Conservation (phyloP, 2,113 vertebrate genomes). For the Scomber colias region DNA sequence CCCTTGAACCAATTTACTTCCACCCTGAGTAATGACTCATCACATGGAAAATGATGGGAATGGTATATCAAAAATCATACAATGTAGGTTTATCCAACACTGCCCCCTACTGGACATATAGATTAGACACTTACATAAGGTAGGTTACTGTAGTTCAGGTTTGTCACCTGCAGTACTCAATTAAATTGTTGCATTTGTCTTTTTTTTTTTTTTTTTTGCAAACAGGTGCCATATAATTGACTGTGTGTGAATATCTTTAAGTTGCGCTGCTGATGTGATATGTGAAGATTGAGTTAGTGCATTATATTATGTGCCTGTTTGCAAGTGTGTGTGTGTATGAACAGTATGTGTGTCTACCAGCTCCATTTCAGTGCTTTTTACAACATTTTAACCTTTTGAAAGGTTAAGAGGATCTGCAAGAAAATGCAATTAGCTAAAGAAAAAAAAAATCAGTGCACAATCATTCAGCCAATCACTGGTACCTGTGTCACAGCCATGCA, state of each 20-base stretch:
- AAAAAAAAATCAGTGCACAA: background rate
- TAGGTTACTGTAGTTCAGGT: conserved; percentile 6
- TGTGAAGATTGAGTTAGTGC: no score
- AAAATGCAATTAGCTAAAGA: background rate
- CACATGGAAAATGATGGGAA: conserved; percentile 58
- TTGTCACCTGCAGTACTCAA: background rate
- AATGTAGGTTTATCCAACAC: conserved; percentile 14
- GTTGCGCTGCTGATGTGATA: no score
- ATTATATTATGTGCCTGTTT: no score
- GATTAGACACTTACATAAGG: conserved; percentile 31
- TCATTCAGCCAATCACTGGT: conserved; percentile 16
- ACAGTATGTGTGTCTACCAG: background rate
- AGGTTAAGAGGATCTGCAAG: conserved; percentile 9
- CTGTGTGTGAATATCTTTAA: background rate
- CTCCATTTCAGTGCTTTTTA: background rate
- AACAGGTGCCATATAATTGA: no score
- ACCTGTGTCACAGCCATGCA: background rate
- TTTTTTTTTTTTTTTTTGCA: background rate
- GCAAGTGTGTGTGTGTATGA: no score
- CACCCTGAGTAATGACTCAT: conserved; percentile 73
- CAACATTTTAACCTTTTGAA: background rate
- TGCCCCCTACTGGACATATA: conserved; percentile 70
- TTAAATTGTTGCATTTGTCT: background rate
- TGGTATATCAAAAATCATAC: background rate
- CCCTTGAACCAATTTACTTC: conserved; percentile 64